Base-by-base conservation (phyloP, 2,113 vertebrate species). In the Donacobius atricapilla region DNA sequence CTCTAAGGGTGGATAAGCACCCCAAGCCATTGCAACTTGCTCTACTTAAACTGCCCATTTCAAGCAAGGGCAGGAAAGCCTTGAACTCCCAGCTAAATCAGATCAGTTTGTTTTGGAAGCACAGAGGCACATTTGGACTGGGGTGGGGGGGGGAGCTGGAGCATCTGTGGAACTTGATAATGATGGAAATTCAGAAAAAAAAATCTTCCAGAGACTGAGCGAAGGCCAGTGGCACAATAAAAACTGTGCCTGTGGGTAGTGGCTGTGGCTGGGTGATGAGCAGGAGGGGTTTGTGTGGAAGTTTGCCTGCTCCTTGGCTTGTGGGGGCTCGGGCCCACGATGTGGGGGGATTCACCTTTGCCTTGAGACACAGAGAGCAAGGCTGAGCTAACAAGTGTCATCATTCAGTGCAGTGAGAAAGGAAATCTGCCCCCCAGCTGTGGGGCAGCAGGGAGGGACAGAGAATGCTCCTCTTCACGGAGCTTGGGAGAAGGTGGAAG, bases 61-160 rank as follows among this genome's bases (percentile, higher is more conserved):
- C 51, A 45, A 73, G 50, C 2, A 2, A 33, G 6, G 17, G 14
- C 33, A 54, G 48, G 15, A 18, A 47, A 45, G 11, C 27, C 51
- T 71, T 10, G 23, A 89, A 27, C 2, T 3, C 12, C 16, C 65
- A 37, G 27, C 19, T 92, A 42, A 75, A 90, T 37, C 5, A 50
- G 28, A 30, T 66, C 6, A 11, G 5, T 53, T 54, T 66, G 23
- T 19, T 64, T 82, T 72, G 61, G 45, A 72, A 58, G 24, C 0
- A 0, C 0, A 37, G 69, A 58, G 42, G 18, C 39, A 30, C 3
- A 2, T 28, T 27, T 76, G 37, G 19, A 8, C n/a, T 4, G 22
- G 16, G 3, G 25, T 22, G 16, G 3, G 25, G 57, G 4, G 6
- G 57, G 35, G 40, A 72, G 20, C 0, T 40, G 42, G 54, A 83